Evolutionary conservation across 2,888 invertebrate species (phyloP), one percentile per base, ranked within the genome.

Genomic region (Ophion obscuratus): DNA sequence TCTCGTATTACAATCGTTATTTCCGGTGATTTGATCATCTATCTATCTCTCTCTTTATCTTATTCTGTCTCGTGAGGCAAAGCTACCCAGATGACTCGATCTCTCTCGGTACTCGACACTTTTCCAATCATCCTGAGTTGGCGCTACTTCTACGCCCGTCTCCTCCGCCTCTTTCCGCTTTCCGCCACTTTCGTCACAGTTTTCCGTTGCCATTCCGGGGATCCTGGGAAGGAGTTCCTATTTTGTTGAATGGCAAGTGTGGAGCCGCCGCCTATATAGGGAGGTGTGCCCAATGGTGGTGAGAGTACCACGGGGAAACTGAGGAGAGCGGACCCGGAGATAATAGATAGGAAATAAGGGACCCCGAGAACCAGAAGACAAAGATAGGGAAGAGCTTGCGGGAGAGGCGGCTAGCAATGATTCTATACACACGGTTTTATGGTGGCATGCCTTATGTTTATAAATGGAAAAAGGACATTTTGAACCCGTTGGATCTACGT

Each of bases 81-180:
- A 83, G 62, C 80, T 64, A 74, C 83, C 83, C 81, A 80, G 81
- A 86, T 83, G 83, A 86, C 79, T 74, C 66, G 80, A 75, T 66
- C 79, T 53, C 53, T 74, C 83, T 53, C 62, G 62, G 66, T 71
- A 68, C 74, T 81, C 86, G 83, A 86, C 86, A 86, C 83, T 86
- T 86, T 86, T 86, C 83, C 86, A 86, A 86, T 86, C 86, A 86
- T 83, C 83, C 77, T 68, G 76, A 86, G 77, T 85, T 79, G 68
- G 75, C 82, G 70, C 53, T 61, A 40, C 17, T 59, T 24, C 74
- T 47, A 31, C 66, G 53, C 17, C 5, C 53, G 17, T 53, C 53
- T 79, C 59, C 53, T 68, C 83, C 53, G 47, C 40, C 67, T 66
- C 17, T 53, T 57, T 11, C 76, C 62, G 66, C 57, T 47, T 76